Base-by-base conservation (phyloP, 1,140 invertebrate genomes). In the Pseudobourletiella spinata region DNA sequence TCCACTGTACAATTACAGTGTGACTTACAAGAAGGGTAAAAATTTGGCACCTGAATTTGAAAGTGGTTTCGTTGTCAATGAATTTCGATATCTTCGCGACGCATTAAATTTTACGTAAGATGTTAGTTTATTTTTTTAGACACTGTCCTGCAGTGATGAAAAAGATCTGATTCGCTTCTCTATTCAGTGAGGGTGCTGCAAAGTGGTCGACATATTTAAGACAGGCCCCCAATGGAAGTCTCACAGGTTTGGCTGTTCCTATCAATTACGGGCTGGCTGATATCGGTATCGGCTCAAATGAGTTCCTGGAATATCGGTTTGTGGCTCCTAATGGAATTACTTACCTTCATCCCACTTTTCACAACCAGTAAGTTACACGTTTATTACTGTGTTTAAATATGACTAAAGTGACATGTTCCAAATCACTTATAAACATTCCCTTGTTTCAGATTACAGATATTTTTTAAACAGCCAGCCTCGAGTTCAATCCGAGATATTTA, bases 381-480 rank as follows among this genome's bases (percentile, higher is more conserved):
- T n/a, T n/a, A n/a, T n/a, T n/a, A n/a, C n/a, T n/a, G n/a, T n/a
- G n/a, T n/a, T n/a, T n/a, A n/a, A n/a, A n/a, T n/a, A n/a, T n/a
- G n/a, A n/a, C n/a, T n/a, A n/a, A n/a, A n/a, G n/a, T n/a, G n/a
- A n/a, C n/a, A n/a, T n/a, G n/a, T n/a, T n/a, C n/a, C n/a, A n/a
- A n/a, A n/a, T n/a, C n/a, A n/a, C n/a, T n/a, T n/a, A n/a, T n/a
- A n/a, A n/a, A n/a, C n/a, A n/a, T n/a, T n/a, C n/a, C n/a, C n/a
- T n/a, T n/a, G n/a, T 29, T 50, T 46, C 55, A 57, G 55, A 28
- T 8, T 54, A 14, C 28, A 18, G 28, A 43, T 79, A 76, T 16
- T 79, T 77, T 71, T 70, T 71, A 56, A 74, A 72, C 65, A 80
- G 70, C 56, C 79, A 62, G 78, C 74, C 42, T 77, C 79, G n/a